phyloP scores from a whole-genome alignment of 2,113 vertebrate genomes.

The Heptranchias perlo region DNA sequence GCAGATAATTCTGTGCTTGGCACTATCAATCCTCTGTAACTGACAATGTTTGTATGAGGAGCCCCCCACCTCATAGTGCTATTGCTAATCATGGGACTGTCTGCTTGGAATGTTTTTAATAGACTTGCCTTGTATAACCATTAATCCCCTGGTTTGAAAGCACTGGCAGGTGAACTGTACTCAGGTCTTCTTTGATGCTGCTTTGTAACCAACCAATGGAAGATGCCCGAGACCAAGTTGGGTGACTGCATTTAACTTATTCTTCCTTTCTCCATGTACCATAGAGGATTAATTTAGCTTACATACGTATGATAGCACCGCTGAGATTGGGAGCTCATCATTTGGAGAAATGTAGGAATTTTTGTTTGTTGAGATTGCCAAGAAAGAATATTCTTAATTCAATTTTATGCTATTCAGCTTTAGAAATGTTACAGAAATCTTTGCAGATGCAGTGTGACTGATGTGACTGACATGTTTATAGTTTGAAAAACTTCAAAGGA shows the following conservation, averaged over 20 bases:
- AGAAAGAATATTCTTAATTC: background rate
- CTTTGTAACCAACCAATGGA: background rate
- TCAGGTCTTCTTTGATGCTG: no score
- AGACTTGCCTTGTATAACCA: background rate
- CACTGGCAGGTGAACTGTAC: background rate
- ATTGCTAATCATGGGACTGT: background rate
- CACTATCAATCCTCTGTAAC: background rate
- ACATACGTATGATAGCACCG: background rate
- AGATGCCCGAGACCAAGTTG: background rate
- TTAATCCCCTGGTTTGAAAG: background rate
- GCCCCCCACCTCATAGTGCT: background rate
- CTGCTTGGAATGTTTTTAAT: background rate
- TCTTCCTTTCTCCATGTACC: background rate
- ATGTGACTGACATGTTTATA: background rate
- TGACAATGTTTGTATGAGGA: background rate
- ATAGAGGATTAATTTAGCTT: no score
- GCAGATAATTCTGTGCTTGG: background rate
- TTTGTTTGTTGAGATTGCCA: background rate
- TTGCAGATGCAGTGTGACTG: background rate
- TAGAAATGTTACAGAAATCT: background rate
- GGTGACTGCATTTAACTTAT: background rate
- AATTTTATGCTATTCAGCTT: background rate
- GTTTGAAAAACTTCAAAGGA: background rate
- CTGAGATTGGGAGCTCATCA: background rate
- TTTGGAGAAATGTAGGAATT: background rate